These are phyloP conservation scores for Narcine bancroftii DNA, from an alignment of 2,113 vertebrate genomes.

Conservation along the genomic window DNA sequence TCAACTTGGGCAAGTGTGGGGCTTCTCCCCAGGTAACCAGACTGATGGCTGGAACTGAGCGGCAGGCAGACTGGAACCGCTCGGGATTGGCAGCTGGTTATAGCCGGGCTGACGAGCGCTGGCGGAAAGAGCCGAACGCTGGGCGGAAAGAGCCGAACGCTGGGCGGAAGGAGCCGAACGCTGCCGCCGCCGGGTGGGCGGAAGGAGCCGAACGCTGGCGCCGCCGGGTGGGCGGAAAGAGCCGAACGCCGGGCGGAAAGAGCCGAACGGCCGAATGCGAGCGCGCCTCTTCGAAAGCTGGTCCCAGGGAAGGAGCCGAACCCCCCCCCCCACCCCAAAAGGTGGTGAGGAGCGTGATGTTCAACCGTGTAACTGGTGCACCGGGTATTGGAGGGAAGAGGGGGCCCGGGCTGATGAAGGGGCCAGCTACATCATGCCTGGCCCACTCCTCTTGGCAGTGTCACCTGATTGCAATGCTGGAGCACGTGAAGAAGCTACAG, in stretches of 20 bases:
- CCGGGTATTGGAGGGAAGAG: too few species aligned
- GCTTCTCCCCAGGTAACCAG: too few species aligned
- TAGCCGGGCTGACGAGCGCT: neutral
- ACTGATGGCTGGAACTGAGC: conserved; percentile 1
- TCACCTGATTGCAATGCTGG: too few species aligned
- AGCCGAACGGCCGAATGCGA: neutral
- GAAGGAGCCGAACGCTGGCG: too few species aligned
- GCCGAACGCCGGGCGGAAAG: neutral
- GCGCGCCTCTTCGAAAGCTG: neutral
- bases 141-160: neutral
- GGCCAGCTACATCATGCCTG: too few species aligned
- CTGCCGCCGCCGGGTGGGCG: too few species aligned
- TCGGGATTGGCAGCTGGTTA: neutral
- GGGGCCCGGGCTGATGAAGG: too few species aligned
- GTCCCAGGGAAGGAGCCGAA: neutral
- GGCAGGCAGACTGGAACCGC: neutral
- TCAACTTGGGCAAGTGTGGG: neutral
- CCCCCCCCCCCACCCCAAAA: too few species aligned
- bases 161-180: neutral
- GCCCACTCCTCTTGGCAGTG: too few species aligned
- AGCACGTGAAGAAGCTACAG: too few species aligned
- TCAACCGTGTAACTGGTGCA: too few species aligned
- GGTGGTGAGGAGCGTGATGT: too few species aligned
- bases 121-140: neutral
- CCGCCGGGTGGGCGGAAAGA: neutral